Conservation (phyloP, 2,113 vertebrate species). For the Stegostoma tigrinum region DNA sequence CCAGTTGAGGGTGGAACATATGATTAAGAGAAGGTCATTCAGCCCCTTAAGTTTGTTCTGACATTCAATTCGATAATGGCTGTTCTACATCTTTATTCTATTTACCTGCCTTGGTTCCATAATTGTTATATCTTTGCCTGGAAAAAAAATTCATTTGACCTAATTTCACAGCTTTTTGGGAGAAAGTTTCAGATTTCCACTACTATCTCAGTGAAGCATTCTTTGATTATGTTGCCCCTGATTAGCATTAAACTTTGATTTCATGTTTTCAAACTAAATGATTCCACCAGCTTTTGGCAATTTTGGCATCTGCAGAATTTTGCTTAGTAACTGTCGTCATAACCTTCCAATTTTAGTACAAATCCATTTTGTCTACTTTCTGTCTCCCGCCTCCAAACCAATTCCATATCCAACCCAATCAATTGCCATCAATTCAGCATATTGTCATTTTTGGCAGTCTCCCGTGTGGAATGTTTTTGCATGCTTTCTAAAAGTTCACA, state of each 20-base stretch:
- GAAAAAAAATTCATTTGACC: not conserved
- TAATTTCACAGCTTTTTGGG: not conserved
- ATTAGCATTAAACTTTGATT: not conserved
- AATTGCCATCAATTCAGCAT: not conserved
- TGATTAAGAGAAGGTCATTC: not conserved
- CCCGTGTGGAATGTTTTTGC: no score
- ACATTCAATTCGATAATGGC: not conserved
- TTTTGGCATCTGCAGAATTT: no score
- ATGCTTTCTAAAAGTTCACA: no score
- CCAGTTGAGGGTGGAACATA: not conserved
- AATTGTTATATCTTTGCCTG: not conserved
- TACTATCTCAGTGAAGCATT: not conserved
- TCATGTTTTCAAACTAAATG: not conserved
- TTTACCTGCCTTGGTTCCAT: not conserved
- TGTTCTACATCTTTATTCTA: not conserved
- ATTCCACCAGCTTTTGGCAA: no score
- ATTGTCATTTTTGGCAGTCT: not conserved
- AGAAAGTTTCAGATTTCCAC: not conserved
- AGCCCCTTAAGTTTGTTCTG: not conserved
- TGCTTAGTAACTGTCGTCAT: no score
- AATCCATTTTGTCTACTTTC: no score
- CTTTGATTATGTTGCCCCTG: not conserved
- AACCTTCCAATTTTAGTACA: no score
- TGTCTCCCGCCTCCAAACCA: no score
- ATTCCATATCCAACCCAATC: not conserved